A percentile compares a stretch with the other conserved stretches of the same genome.
phyloP scores from a whole-genome alignment of 2,797 vertebrate species.

The Cyclura pinguis region DNA sequence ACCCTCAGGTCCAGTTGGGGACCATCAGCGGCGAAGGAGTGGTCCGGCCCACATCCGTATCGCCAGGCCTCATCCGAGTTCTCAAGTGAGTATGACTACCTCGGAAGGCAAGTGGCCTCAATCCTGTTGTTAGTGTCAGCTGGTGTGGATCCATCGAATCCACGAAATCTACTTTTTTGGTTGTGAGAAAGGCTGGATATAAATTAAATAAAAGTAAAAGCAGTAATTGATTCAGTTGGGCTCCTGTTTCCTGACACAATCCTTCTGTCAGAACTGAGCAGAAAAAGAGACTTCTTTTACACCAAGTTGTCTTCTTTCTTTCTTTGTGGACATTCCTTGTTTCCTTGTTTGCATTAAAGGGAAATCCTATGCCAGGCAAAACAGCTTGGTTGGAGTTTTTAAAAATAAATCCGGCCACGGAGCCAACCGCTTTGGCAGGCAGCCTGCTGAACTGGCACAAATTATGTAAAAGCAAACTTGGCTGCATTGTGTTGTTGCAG shows the following conservation, averaged over 20 bases:
- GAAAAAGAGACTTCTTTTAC: not conserved
- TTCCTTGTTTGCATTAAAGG: constrained; percentile 58
- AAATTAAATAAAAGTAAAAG: too few relatives aligned
- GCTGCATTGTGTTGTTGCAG: not conserved
- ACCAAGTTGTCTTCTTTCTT: constrained; percentile 41
- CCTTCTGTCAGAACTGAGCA: not conserved
- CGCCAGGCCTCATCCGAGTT: constrained; percentile 91
- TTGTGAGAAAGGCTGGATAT: too few relatives aligned
- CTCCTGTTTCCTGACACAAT: too few relatives aligned
- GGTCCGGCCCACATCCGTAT: constrained; percentile 88
- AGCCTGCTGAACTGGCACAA: constrained; percentile 64
- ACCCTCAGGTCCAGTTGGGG: constrained; percentile 94
- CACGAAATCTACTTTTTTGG: too few relatives aligned
- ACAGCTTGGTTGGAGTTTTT: constrained; percentile 29
- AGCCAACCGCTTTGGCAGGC: constrained; percentile 54
- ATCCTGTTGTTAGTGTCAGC: too few relatives aligned
- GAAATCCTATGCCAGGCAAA: constrained; percentile 42
- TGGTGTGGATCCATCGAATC: too few relatives aligned
- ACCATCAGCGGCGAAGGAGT: constrained; percentile 90
- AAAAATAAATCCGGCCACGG: constrained; percentile 39
- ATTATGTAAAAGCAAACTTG: constrained; percentile 56
- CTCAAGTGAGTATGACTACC: constrained; percentile 85
- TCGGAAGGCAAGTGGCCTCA: not conserved
- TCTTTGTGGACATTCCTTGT: constrained; percentile 1
- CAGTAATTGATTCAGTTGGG: too few relatives aligned